Conservation (phyloP, 2,113 vertebrate genomes). For the Leuciscus idus region DNA sequence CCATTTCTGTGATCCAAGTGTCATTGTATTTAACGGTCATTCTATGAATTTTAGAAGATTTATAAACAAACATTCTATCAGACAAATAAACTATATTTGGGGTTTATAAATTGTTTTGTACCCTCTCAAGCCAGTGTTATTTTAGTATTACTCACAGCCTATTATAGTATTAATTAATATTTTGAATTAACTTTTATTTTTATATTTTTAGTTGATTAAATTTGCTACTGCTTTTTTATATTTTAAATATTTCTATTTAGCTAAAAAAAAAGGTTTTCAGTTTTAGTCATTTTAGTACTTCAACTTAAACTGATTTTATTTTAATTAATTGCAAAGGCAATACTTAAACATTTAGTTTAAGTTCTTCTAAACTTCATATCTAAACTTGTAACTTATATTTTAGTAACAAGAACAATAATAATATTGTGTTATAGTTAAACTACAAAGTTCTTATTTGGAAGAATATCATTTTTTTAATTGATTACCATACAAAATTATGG, state of each 20-base stretch:
- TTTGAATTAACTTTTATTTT: background rate
- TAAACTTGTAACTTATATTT: background rate
- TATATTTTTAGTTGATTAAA: background rate
- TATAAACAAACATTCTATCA: background rate
- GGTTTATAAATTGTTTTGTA: background rate
- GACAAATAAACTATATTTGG: background rate
- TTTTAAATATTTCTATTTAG: background rate
- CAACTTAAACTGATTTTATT: background rate
- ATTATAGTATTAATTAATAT: background rate
- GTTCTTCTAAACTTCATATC: background rate
- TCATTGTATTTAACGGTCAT: background rate
- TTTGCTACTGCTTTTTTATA: background rate
- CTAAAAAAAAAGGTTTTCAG: no score
- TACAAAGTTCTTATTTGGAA: background rate
- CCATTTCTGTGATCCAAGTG: background rate
- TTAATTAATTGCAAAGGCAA: background rate
- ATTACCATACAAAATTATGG: background rate
- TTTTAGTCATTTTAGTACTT: no score
- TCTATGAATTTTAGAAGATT: background rate
- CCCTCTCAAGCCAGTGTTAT: background rate
- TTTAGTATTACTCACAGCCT: background rate
- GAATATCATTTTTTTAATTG: background rate
- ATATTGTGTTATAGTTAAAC: background rate
- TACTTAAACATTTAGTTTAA: background rate
- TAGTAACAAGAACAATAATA: no score